Evolutionary conservation across 92 coral and sea anemone genomes (phyloP).

Genomic region (Diadumene lineata): DNA sequence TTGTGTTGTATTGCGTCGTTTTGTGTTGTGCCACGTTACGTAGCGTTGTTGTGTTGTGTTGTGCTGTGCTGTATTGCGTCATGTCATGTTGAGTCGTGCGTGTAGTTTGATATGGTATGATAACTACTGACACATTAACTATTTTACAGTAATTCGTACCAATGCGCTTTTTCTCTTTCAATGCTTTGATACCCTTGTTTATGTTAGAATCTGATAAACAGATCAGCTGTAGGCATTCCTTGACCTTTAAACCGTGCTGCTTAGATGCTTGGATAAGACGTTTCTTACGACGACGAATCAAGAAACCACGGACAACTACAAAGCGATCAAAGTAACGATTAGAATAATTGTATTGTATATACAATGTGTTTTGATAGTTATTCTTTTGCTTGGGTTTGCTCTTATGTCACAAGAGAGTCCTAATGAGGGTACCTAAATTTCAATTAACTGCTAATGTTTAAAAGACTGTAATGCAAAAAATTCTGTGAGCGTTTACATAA

Average conservation of each 20-base stretch:
- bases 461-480: too few species aligned
- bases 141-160: slow-evolving; percentile 9
- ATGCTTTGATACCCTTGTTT: slow-evolving; percentile 8
- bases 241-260: slow-evolving; percentile 38
- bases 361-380: too few species aligned
- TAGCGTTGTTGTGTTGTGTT: not conserved
- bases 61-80: not conserved
- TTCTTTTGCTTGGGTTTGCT: too few species aligned
- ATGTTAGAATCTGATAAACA: slow-evolving; percentile 25
- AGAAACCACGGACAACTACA: slow-evolving; percentile 86
- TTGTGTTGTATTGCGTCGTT: not conserved
- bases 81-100: not conserved
- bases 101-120: not conserved
- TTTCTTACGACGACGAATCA: slow-evolving; percentile 70
- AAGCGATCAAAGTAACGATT: not conserved
- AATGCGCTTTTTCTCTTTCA: slow-evolving; percentile 12
- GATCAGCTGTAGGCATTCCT: slow-evolving; percentile 47
- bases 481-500: too few species aligned
- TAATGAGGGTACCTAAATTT: too few species aligned
- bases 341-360: not conserved
- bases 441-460: too few species aligned
- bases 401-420: too few species aligned
- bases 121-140: not conserved
- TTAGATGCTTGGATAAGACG: slow-evolving; percentile 52
- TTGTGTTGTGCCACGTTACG: not conserved